Base-by-base conservation (phyloP, 2,888 invertebrate species). In the Metopia argyrocephala region DNA sequence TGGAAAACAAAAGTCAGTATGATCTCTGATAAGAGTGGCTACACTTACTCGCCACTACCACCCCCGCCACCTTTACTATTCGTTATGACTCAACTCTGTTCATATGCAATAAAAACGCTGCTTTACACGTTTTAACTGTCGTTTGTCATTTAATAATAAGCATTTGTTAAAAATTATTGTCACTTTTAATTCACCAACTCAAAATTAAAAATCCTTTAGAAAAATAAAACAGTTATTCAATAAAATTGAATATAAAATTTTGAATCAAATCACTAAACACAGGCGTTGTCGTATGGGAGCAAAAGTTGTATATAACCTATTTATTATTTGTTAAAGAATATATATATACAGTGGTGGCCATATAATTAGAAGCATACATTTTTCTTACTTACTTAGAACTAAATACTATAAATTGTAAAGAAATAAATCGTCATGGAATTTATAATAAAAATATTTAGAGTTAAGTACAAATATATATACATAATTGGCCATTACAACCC, bases 111-210 rank as follows among this genome's bases (percentile, higher is more conserved):
- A n/a, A n/a, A n/a, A n/a, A n/a, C 38, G 15, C 38, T 38, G 15
- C 0, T 38, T 3, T 68, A 68, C 73, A 68, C 70, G 62, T 68
- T 56, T 76, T 76, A 69, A 31, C 61, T 79, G 79, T 79, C 74
- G 57, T 48, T 65, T 80, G 73, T 73, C 46, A 69, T 80, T 71
- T 62, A 64, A 59, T 62, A 66, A 25, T n/a, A 57, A 78, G 68
- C 68, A 62, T 68, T 68, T 66, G 54, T 28, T 31, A 65, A 9
- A 28, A 31, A 21, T n/a, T 62, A 31, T 56, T 76, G 68, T 62
- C 68, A 48, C 62, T 76, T 76, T 76, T 56, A 46, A 76, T 76
- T 76, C 54, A 62, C 62, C 54, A 50, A 56, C 62, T 56, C 25
- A 38, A 69, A 75, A 73, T 18, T 38, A 21, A 69, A 75, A 78